Base-by-base conservation (phyloP, 2,888 invertebrate genomes). In the Callyntrura guangdongensis region DNA sequence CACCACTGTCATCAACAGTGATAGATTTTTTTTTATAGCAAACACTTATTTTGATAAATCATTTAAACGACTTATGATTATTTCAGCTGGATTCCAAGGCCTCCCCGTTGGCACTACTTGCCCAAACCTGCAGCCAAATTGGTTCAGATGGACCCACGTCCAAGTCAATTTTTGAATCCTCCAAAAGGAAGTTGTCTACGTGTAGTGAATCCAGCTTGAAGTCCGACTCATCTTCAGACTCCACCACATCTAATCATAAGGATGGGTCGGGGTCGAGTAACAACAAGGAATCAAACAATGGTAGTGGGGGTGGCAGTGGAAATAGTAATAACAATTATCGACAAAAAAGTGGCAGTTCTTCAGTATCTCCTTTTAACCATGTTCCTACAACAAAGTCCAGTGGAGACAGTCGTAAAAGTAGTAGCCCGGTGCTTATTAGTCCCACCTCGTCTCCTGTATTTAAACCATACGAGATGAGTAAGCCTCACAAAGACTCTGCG, bases 61-160 rank as follows among this genome's bases (percentile, higher is more conserved):
- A n/a, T n/a, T n/a, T n/a, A n/a, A n/a, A n/a, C n/a, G n/a, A n/a
- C n/a, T n/a, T n/a, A n/a, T n/a, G n/a, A n/a, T 81, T 6, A 8
- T 56, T 81, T 79, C 81, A 99, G 99, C 96, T 99, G 97, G 99
- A 99, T 95, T 97, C 99, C 92, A 99, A 99, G 95, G 99, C 99
- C 96, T 98, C 98, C 95, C 99, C 99, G 1, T 95, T 99, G 95
- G 99, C 99, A 92, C 96, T 99, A 92, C 95, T 99, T 95, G 99
- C 99, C 92, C 99, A 99, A 95, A 99, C 99, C 17, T 99, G 99
- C 96, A 99, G 98, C 95, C 99, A 98, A 95, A 99, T 99, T 94
- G 99, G 98, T 86, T 98, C 98, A 20, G 99, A 99, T 95, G 96
- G 98, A 0, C 97, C 97, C 36, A 96, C 97, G 47, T 96, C 97